A percentile compares a stretch with the other conserved stretches of the same genome.
These are phyloP conservation scores for Brachionichthys hirsutus DNA, from an alignment of 2,113 vertebrate species.

Conservation along the genomic window DNA sequence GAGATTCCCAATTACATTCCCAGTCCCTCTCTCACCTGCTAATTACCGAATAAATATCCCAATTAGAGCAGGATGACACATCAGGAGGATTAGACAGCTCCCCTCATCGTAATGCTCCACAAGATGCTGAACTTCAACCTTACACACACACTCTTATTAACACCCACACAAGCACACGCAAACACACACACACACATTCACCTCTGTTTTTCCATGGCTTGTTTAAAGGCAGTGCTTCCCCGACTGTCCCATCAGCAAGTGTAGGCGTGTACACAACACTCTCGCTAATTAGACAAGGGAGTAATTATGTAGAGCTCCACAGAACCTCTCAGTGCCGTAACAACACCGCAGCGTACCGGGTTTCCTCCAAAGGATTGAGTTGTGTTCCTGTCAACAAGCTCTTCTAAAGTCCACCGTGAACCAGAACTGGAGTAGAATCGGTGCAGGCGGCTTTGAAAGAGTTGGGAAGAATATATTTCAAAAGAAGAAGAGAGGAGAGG, in stretches of 20 bases:
- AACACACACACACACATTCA: constrained; percentile 18
- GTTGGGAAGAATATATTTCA: constrained; percentile 49
- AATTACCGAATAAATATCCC: constrained; percentile 87
- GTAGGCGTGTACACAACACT: constrained; percentile 58
- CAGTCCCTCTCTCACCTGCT: constrained; percentile 82
- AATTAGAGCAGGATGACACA: constrained; percentile 82
- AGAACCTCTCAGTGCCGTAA: constrained; percentile 58
- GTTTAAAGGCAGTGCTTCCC: constrained; percentile 39
- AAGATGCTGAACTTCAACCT: constrained; percentile 68
- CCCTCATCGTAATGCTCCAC: constrained; percentile 57
- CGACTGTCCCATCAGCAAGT: constrained; percentile 60
- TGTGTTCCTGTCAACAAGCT: constrained; percentile 65
- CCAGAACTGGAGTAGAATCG: constrained; percentile 46
- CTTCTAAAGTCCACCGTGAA: constrained; percentile 58
- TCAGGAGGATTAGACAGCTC: constrained; percentile 79
- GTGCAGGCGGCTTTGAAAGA: constrained; percentile 49
- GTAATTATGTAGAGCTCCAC: constrained; percentile 70
- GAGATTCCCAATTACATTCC: constrained; percentile 80
- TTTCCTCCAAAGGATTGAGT: constrained; percentile 54
- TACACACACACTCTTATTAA: constrained; percentile 58
- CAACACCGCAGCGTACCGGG: constrained; percentile 45
- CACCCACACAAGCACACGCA: constrained; percentile 24
- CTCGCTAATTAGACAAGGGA: constrained; percentile 73
- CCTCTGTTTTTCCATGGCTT: constrained; percentile 43
- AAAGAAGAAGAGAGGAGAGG: constrained; percentile 59